These are phyloP conservation scores for Uropsilus gracilis DNA, from an alignment of 2,113 vertebrate species.

Conservation along the genomic window DNA sequence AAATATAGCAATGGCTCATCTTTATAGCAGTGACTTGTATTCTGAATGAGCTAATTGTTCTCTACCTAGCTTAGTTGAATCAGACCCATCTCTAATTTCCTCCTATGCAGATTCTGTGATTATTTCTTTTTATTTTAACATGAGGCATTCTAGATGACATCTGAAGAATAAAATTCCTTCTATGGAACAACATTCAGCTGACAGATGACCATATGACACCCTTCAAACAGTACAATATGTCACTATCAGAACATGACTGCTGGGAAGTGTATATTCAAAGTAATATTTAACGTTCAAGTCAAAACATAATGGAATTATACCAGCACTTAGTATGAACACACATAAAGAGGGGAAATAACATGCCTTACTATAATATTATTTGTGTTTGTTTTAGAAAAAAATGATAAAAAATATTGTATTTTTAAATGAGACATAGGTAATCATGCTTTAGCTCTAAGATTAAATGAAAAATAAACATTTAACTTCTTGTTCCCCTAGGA, in stretches of 20 bases:
- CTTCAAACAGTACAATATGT: conserved; percentile 77
- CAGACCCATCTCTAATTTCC: conserved; percentile 33
- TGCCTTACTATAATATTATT: conserved; percentile 48
- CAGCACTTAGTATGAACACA: conserved; percentile 70
- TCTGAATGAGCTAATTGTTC: conserved; percentile 2
- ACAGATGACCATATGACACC: conserved; percentile 71
- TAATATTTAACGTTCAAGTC: conserved; percentile 73
- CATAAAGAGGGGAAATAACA: conserved; percentile 50
- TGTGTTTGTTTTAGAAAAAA: conserved; percentile 46
- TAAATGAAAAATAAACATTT: conserved; percentile 31
- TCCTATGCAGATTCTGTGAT: conserved; percentile 12
- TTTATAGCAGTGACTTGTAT: background rate
- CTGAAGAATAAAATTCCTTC: conserved; percentile 71
- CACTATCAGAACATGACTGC: conserved; percentile 60
- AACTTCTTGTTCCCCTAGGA: background rate
- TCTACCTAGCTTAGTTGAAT: background rate
- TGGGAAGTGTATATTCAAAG: conserved; percentile 72
- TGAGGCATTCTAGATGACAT: conserved; percentile 62
- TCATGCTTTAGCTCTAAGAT: background rate
- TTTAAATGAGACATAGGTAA: background rate
- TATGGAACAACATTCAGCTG: conserved; percentile 70
- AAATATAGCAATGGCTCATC: background rate
- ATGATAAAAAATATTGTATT: background rate
- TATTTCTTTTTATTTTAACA: conserved; percentile 28
- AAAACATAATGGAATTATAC: conserved; percentile 76